phyloP scores from a whole-genome alignment of 2,113 vertebrate species.

The Rana temporaria region DNA sequence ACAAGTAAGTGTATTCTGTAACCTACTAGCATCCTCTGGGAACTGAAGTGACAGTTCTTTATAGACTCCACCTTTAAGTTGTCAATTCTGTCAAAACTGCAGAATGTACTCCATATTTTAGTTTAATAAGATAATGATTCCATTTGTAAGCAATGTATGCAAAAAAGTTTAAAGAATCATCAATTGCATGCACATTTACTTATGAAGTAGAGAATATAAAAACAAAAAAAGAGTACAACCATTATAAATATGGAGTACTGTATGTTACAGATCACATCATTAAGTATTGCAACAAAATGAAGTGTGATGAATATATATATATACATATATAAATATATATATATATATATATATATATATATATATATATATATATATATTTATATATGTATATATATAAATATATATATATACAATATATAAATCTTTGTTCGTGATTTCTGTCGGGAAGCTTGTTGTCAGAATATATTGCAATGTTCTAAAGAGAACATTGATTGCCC shows the following conservation, averaged over 20 bases:
- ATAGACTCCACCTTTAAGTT: too few relatives aligned
- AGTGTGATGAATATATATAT: constrained; percentile 37
- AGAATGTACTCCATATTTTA: too few relatives aligned
- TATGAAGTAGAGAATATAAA: not conserved
- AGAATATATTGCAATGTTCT: constrained; percentile 40
- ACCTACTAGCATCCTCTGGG: too few relatives aligned
- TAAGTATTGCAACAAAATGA: not conserved
- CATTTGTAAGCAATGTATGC: too few relatives aligned
- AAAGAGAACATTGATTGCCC: constrained; percentile 49
- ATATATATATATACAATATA: not conserved
- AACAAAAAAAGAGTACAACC: not conserved
- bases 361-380: not conserved
- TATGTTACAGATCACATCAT: not conserved
- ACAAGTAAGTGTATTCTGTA: too few relatives aligned
- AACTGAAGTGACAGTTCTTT: too few relatives aligned
- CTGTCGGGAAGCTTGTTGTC: constrained; percentile 30
- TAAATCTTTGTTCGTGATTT: constrained; percentile 24
- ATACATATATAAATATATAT: constrained; percentile 33
- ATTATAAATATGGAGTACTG: not conserved
- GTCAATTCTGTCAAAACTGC: too few relatives aligned
- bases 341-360: too few relatives aligned
- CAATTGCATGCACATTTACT: not conserved
- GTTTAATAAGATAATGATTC: too few relatives aligned
- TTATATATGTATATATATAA: not conserved
- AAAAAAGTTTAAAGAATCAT: too few relatives aligned